phyloP scores from a whole-genome alignment of 92 coral and sea anemone species.

The Heteractis magnifica region DNA sequence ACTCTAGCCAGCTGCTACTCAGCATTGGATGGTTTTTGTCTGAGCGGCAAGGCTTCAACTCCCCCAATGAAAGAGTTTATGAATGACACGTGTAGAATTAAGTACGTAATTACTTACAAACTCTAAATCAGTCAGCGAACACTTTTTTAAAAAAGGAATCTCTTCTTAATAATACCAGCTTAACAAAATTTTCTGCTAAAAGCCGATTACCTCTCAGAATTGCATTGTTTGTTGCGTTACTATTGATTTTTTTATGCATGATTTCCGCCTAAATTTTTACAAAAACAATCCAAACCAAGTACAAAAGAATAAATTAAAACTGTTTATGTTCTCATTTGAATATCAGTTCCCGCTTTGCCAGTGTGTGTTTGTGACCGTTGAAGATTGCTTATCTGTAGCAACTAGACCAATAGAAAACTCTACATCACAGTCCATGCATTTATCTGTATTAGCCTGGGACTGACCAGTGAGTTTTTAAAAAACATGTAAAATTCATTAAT shows the following conservation, averaged over 20 bases:
- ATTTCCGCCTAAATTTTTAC: constrained; percentile 18
- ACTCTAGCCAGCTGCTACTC: neutral
- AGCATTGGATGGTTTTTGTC: neutral
- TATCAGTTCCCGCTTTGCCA: neutral
- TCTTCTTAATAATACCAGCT: neutral
- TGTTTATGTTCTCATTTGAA: constrained; percentile 22
- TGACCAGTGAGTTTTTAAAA: neutral
- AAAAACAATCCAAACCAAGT: constrained; percentile 33
- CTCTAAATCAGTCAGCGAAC: neutral
- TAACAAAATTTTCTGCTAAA: neutral
- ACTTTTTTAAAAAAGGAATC: too few species aligned
- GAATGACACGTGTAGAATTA: neutral
- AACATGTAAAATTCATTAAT: neutral
- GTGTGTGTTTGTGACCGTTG: neutral
- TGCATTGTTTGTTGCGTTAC: neutral
- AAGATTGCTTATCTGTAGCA: neutral
- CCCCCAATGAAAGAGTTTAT: neutral
- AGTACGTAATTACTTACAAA: neutral
- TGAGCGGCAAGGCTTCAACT: neutral
- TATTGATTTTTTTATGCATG: constrained; percentile 15
- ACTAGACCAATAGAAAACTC: neutral
- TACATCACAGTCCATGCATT: neutral
- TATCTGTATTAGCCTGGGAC: neutral
- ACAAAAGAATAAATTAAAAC: constrained; percentile 59
- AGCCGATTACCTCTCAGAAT: neutral